A percentile compares a stretch with the other conserved stretches of the same genome.
Conservation (phyloP, 2,797 vertebrate genomes). For the Bradypus variegatus region DNA sequence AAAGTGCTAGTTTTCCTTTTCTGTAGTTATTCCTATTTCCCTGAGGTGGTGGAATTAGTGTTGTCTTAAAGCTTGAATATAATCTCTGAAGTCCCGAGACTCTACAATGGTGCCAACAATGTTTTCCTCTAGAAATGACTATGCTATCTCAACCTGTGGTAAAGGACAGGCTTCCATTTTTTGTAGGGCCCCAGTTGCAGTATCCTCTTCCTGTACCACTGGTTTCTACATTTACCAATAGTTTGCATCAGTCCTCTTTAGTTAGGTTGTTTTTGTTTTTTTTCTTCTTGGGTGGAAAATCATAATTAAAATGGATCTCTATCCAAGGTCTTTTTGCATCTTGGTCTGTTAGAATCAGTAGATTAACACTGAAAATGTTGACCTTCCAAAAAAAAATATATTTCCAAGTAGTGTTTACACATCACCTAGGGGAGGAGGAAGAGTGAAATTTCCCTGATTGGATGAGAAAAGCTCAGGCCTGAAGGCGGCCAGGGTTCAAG, state of each 20-base stretch:
- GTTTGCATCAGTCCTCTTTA: neutral
- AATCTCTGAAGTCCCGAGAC: neutral
- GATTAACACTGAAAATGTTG: neutral
- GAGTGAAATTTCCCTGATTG: neutral
- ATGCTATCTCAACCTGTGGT: neutral
- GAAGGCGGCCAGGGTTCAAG: neutral
- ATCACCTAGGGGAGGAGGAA: neutral
- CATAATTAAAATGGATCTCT: neutral
- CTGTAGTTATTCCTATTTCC: conserved; percentile 35
- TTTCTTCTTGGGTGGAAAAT: neutral
- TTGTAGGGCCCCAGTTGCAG: neutral
- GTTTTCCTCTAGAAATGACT: conserved; percentile 17
- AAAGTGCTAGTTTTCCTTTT: conserved; percentile 55
- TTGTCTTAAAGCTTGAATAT: neutral
- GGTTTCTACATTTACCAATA: neutral
- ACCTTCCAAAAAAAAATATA: neutral
- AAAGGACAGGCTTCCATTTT: neutral
- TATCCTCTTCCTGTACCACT: neutral
- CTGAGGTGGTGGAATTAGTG: neutral
- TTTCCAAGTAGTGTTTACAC: neutral
- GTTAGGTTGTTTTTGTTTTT: no score
- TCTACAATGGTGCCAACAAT: neutral
- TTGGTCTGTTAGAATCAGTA: neutral
- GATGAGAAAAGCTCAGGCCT: neutral
- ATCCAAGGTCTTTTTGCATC: neutral